These are phyloP conservation scores for Petrocephalus microphthalmus DNA, from an alignment of 2,113 vertebrate genomes.

Conservation along the genomic window DNA sequence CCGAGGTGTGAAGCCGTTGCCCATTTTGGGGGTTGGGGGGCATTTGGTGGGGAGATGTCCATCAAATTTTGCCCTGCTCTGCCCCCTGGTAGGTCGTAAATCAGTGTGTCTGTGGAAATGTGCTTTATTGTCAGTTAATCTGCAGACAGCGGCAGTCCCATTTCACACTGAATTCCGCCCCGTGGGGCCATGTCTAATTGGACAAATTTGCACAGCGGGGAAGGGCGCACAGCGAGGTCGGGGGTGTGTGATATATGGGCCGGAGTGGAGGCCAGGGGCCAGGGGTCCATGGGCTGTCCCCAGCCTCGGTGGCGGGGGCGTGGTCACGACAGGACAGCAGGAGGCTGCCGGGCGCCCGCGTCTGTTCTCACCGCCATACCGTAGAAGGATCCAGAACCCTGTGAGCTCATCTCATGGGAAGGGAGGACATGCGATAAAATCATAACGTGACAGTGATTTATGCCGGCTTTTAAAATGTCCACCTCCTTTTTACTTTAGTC, in stretches of 20 bases:
- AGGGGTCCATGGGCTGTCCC: background rate
- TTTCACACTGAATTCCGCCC: constrained; percentile 84
- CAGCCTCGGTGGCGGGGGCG: background rate
- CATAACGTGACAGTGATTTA: background rate
- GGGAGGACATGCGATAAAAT: background rate
- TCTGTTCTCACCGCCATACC: background rate
- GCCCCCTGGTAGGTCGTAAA: constrained; percentile 51
- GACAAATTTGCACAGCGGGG: constrained; percentile 97
- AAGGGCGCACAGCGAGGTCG: constrained; percentile 63
- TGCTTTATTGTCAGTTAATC: constrained; percentile 70
- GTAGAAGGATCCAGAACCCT: background rate
- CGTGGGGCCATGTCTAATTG: constrained; percentile 87
- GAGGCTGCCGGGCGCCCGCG: background rate
- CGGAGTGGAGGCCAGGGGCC: constrained; percentile 1
- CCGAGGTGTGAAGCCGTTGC: constrained; percentile 59
- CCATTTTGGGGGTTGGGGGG: constrained; percentile 50
- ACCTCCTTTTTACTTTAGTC: background rate
- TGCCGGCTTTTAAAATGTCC: background rate
- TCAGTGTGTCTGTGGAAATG: constrained; percentile 59
- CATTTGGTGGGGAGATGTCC: constrained; percentile 31
- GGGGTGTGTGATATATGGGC: constrained; percentile 73
- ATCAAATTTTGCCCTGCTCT: constrained; percentile 6
- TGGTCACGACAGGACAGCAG: background rate
- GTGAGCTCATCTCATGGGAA: background rate
- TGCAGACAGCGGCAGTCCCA: constrained; percentile 69